These are phyloP conservation scores for Orycteropus afer DNA, from an alignment of 2,113 vertebrate genomes.

Conservation along the genomic window DNA sequence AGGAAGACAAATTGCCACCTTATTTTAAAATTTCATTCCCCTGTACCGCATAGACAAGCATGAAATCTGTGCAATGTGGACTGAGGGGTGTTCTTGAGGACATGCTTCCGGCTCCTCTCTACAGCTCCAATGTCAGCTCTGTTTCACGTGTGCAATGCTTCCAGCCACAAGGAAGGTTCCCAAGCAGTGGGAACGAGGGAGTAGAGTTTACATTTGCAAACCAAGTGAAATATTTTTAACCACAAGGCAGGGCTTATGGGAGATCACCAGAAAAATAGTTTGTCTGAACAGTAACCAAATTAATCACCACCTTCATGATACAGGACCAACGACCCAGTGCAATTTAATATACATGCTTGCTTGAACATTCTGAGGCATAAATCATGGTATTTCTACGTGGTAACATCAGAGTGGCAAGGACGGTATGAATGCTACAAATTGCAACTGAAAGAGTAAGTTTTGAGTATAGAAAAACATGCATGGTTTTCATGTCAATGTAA, in stretches of 20 bases:
- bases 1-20: neutral
- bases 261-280: conserved; percentile 42
- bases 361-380: conserved; percentile 77
- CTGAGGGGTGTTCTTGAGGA: neutral
- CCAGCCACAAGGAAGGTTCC: conserved; percentile 43
- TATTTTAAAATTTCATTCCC: neutral
- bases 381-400: conserved; percentile 59
- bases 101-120: neutral
- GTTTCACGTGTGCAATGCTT: neutral
- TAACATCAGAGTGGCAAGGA: conserved; percentile 65
- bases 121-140: conserved; percentile 24
- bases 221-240: conserved; percentile 54
- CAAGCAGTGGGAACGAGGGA: neutral
- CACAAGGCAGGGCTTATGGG: conserved; percentile 74
- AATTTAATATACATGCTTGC: conserved; percentile 83
- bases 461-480: neutral
- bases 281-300: conserved; percentile 85
- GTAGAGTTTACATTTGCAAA: conserved; percentile 41
- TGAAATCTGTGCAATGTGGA: neutral
- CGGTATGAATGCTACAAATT: conserved; percentile 54
- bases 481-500: neutral
- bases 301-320: conserved; percentile 85
- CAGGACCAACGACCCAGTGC: conserved; percentile 82
- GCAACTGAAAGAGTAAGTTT: conserved; percentile 44
- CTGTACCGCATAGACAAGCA: neutral